These are phyloP conservation scores for Eclectus roratus DNA, from an alignment of 2,113 vertebrate genomes.

Conservation along the genomic window DNA sequence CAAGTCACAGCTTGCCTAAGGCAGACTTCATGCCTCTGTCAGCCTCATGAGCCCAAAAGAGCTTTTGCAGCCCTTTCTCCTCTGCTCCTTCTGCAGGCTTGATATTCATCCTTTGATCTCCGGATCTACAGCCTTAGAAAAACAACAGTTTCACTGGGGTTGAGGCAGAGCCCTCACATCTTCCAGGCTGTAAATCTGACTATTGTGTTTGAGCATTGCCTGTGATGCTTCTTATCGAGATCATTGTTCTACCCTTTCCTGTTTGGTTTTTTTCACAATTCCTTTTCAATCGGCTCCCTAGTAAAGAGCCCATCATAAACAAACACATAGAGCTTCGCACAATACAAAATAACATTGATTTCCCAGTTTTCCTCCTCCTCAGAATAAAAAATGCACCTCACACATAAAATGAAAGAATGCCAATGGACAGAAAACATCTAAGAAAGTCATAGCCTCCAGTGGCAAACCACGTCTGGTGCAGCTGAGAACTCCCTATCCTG, in stretches of 20 bases:
- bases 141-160: conserved; percentile 19
- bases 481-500: not conserved
- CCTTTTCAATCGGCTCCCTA: conserved; percentile 55
- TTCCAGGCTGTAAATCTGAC: conserved; percentile 58
- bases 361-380: not conserved
- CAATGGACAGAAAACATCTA: not conserved
- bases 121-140: conserved; percentile 27
- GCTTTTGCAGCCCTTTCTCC: not conserved
- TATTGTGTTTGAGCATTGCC: conserved; percentile 57
- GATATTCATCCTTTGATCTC: conserved; percentile 60
- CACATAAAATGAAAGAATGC: conserved; percentile 29
- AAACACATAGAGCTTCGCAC: conserved; percentile 40
- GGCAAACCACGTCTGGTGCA: not conserved
- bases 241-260: conserved; percentile 70
- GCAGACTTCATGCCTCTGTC: not conserved
- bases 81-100: not conserved
- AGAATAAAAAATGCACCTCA: conserved; percentile 8
- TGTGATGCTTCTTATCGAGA: conserved; percentile 55
- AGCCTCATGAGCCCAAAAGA: not conserved
- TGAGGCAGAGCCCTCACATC: conserved; percentile 25
- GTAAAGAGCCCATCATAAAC: conserved; percentile 47
- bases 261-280: conserved; percentile 65
- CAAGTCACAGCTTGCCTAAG: not conserved
- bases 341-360: conserved; percentile 49
- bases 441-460: not conserved